Evolutionary conservation across 2,888 invertebrate species (phyloP).

Genomic region (Thereva unica): DNA sequence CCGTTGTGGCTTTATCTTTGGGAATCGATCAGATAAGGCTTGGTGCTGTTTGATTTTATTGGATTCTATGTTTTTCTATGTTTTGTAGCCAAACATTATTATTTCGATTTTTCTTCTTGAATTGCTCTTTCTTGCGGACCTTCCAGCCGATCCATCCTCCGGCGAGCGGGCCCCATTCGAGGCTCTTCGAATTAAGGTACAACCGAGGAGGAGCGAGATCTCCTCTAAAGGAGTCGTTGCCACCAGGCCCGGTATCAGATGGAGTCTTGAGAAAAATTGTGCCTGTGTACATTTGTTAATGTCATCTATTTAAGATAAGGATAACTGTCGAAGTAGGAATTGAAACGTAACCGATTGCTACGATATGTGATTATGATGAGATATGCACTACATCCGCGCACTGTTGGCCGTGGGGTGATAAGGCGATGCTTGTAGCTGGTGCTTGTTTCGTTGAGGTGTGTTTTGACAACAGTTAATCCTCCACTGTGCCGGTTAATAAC

Average conservation of each 20-base stretch:
- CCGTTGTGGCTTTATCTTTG: conserved; percentile 33
- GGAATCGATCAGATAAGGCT: conserved; percentile 41
- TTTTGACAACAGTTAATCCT: too few relatives aligned
- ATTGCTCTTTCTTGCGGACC: conserved; percentile 18
- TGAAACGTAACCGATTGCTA: conserved; percentile 25
- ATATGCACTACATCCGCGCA: neutral
- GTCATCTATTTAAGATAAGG: conserved; percentile 28
- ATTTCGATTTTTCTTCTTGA: conserved; percentile 39
- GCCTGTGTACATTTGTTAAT: conserved; percentile 29
- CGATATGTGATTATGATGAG: conserved; percentile 13
- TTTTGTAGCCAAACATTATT: conserved; percentile 38
- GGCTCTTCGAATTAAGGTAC: neutral
- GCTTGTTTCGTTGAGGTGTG: too few relatives aligned
- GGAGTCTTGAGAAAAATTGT: conserved; percentile 25
- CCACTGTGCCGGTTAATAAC: too few relatives aligned
- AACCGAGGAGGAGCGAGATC: conserved; percentile 7
- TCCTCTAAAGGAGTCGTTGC: conserved; percentile 1
- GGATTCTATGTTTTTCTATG: conserved; percentile 36
- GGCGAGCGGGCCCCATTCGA: neutral
- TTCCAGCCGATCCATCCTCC: conserved; percentile 1
- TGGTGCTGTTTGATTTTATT: conserved; percentile 39
- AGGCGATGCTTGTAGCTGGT: neutral
- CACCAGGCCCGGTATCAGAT: conserved; percentile 4
- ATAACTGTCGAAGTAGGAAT: conserved; percentile 17
- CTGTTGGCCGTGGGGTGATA: neutral